Base-by-base conservation (phyloP, 1,140 invertebrate species). In the Lepidostoma basale region DNA sequence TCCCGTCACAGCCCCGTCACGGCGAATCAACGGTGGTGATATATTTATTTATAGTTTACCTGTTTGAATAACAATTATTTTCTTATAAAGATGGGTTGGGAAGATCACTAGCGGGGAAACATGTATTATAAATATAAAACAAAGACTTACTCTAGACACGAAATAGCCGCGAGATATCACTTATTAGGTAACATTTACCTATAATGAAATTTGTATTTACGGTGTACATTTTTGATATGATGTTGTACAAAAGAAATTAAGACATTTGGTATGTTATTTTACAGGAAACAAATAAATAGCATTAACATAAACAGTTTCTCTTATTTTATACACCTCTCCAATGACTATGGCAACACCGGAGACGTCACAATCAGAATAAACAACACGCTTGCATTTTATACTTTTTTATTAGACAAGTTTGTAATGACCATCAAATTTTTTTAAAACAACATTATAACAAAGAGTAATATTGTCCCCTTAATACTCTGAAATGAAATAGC, bases 201-300 rank as follows among this genome's bases (percentile, higher is more conserved):
- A 73, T 76, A 74, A 79, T 78, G 76, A 81, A 80, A 80, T 81
- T 81, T 83, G 81, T 83, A 82, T 72, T 83, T 77, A 79, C 76
- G 81, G 79, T 83, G 81, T 83, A 82, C 79, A 82, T 83, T 83
- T 83, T 83, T 83, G 81, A 82, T 83, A 83, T 82, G 77, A 81
- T 78, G 78, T 82, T 83, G 81, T 83, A 83, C 81, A 83, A 83
- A 83, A 79, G 63, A 80, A 83, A 82, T 81, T 62, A 81, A 82
- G 77, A 82, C 78, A 80, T 82, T 83, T 82, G 80, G 81, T 83
- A 83, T 83, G 80, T 83, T 83, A 83, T 82, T 83, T 82, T 83
- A 83, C 82, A 83, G 81, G 79, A 82, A 82, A 81, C 78, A 82
- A 83, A 72, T 72, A 72, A 72, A 72, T 72, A 72, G 70, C 67